These are phyloP conservation scores for Anabas testudineus DNA, from an alignment of 2,797 vertebrate genomes.

Conservation along the genomic window DNA sequence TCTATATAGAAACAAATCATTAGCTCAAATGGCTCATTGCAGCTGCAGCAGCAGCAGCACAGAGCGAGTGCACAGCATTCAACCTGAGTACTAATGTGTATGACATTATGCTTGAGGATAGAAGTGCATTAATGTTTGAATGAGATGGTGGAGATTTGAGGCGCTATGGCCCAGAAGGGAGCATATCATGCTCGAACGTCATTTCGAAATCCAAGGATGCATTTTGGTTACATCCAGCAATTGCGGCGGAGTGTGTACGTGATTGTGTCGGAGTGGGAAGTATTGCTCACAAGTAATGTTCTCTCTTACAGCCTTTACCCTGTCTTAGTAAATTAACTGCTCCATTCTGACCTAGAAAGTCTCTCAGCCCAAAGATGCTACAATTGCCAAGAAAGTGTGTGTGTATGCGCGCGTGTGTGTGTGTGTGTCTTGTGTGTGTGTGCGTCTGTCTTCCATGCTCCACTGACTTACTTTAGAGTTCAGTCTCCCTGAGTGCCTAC, in stretches of 20 bases:
- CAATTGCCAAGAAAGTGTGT: slow-evolving; percentile 43
- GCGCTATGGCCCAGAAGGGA: slow-evolving; percentile 7
- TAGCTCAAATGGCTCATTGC: slow-evolving; percentile 49
- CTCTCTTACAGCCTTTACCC: slow-evolving; percentile 44
- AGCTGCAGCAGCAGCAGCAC: slow-evolving; percentile 34
- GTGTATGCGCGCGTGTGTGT: slow-evolving; percentile 18
- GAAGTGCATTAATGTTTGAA: slow-evolving; percentile 25
- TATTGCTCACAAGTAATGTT: slow-evolving; percentile 39
- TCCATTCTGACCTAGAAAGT: slow-evolving; percentile 67
- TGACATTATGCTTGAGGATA: slow-evolving; percentile 45
- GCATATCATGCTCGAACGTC: slow-evolving; percentile 13
- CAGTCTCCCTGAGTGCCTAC: slow-evolving; percentile 59
- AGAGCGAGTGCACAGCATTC: slow-evolving; percentile 34
- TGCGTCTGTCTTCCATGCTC: slow-evolving; percentile 69
- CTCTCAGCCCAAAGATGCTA: slow-evolving; percentile 53
- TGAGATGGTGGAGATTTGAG: slow-evolving; percentile 18
- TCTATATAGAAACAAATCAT: slow-evolving; percentile 62
- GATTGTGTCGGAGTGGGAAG: slow-evolving; percentile 8
- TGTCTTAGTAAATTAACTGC: slow-evolving; percentile 59
- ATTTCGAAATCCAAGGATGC: slow-evolving; percentile 22
- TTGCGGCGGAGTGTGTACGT: slow-evolving; percentile 14
- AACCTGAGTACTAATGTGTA: slow-evolving; percentile 48
- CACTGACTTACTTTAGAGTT: slow-evolving; percentile 81
- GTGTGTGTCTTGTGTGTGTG: slow-evolving; percentile 41
- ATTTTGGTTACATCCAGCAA: slow-evolving; percentile 10